Evolutionary conservation across 2,797 vertebrate genomes (phyloP), one percentile per base, ranked within the genome.

Genomic region (Sebastes itinus): DNA sequence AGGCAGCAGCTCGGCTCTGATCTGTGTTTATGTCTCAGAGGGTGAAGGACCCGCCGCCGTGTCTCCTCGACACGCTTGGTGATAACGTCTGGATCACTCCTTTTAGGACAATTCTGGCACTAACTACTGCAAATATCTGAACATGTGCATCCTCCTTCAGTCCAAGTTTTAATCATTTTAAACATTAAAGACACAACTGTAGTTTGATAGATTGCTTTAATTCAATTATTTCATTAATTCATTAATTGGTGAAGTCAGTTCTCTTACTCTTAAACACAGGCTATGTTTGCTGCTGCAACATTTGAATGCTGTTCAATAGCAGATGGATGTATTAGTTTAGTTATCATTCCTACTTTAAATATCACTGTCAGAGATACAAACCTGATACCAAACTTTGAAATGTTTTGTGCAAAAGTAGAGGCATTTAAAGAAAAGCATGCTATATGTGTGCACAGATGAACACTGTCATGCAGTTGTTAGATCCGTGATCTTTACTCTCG

Each of bases 21-120:
- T 58, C 61, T 66, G 30, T 73, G 67, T 68, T 72, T 65, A 23
- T 70, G 55, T 71, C 52, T 78, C 38, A 25, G 42, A 59, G 35
- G 67, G 28, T 58, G 62, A 78, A 58, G 70, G 66, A 59, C 13
- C 33, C 28, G 42, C 8, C 12, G 23, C 72, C n/a, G 8, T 23
- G 52, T 38, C 55, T 56, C 27, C n/a, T 64, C 20, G 2, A 72
- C 35, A 25, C 30, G 23, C 61, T 81, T 20, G 9, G 35, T 32
- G 64, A 72, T 59, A n/a, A 35, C 54, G 42, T 59, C 14, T 68
- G 46, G 18, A n/a, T 38, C 61, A 7, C 25, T 63, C 27, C 54
- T 81, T 74, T 74, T 27, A 72, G 72, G 11, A 65, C 35, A 35
- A 67, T 11, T 42, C 38, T 68, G 49, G 46, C 35, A 52, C 38